Percentiles rank a stretch among this genome's conserved stretches.
phyloP scores from a whole-genome alignment of 2,797 vertebrate species.

The Semotilus atromaculatus region DNA sequence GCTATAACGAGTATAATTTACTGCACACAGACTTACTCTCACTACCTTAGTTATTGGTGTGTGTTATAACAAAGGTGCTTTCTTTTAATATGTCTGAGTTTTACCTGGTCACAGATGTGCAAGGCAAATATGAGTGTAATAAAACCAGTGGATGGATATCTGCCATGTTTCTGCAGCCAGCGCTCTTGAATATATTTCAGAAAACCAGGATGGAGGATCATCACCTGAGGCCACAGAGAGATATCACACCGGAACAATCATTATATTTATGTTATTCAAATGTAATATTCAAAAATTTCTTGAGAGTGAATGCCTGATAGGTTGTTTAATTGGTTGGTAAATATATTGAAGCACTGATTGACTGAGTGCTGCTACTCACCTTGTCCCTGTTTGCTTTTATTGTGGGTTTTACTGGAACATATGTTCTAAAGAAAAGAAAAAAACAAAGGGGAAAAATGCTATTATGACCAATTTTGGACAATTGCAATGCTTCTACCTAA shows the following conservation, averaged over 20 bases:
- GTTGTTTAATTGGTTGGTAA: background rate
- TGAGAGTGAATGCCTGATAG: background rate
- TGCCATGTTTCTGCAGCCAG: constrained; percentile 45
- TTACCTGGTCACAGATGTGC: constrained; percentile 57
- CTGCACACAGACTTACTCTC: background rate
- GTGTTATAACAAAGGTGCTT: background rate
- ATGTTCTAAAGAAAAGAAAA: constrained; percentile 27
- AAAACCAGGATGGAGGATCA: constrained; percentile 51
- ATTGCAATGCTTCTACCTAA: background rate
- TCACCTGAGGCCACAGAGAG: constrained; percentile 33
- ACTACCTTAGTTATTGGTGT: background rate
- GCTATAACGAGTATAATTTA: background rate
- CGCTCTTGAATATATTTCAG: constrained; percentile 41
- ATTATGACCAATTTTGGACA: background rate
- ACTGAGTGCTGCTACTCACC: constrained; percentile 10
- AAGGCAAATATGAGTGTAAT: constrained; percentile 34
- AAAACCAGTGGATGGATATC: constrained; percentile 53
- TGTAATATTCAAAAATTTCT: background rate
- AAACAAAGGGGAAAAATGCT: background rate
- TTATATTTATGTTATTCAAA: background rate
- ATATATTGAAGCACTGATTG: background rate
- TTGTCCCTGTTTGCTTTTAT: constrained; percentile 49
- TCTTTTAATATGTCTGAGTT: background rate
- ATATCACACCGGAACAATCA: background rate
- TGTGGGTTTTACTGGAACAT: constrained; percentile 21